Conservation (phyloP, 2,888 invertebrate genomes). For the Drosophila maculinotata region DNA sequence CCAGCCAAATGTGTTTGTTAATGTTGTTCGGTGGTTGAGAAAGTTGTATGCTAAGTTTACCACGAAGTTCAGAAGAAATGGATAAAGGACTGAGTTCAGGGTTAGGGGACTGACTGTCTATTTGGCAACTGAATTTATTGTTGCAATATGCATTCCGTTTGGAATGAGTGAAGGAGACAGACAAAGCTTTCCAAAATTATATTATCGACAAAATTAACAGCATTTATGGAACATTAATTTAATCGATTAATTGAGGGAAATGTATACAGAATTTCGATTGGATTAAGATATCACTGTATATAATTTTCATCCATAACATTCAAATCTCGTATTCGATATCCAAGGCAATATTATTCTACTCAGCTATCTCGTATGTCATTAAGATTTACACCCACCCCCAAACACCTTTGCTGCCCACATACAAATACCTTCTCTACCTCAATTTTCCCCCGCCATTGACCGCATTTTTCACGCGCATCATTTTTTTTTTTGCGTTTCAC, state of each 20-base stretch:
- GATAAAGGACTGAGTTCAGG: neutral
- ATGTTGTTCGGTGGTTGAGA: constrained; percentile 63
- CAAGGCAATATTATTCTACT: neutral
- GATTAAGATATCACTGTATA: too few relatives aligned
- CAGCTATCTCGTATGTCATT: constrained; percentile 9
- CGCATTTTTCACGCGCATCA: constrained; percentile 58
- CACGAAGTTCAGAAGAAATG: constrained; percentile 27
- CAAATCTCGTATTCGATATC: neutral
- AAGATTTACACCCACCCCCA: constrained; percentile 30
- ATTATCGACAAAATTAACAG: neutral
- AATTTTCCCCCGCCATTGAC: constrained; percentile 19
- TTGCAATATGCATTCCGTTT: constrained; percentile 27
- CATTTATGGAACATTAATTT: neutral
- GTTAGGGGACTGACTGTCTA: constrained; percentile 16
- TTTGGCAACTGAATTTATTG: constrained; percentile 51
- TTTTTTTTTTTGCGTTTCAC: constrained; percentile 40
- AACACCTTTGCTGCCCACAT: neutral
- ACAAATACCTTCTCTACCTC: constrained; percentile 1
- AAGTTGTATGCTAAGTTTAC: constrained; percentile 56
- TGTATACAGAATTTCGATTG: too few relatives aligned
- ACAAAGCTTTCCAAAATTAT: neutral
- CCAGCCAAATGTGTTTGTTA: constrained; percentile 57
- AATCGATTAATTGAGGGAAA: neutral
- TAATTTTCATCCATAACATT: too few relatives aligned
- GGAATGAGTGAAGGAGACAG: constrained; percentile 19